These are phyloP conservation scores for Dasypus novemcinctus DNA, from an alignment of 2,113 vertebrate species.

Conservation along the genomic window DNA sequence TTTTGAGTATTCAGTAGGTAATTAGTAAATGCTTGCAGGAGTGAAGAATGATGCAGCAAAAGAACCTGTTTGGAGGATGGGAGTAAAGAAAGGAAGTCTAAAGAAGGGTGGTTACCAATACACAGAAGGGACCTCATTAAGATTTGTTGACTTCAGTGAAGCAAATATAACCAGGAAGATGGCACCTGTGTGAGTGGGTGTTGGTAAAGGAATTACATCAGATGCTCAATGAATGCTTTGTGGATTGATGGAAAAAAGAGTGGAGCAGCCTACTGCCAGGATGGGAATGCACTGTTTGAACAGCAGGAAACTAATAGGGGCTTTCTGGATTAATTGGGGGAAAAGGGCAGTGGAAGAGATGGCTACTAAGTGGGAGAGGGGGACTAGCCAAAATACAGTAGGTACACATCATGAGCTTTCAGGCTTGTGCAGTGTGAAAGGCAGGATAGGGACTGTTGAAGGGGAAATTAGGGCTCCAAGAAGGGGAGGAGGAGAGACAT, in stretches of 20 bases:
- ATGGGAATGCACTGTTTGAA: neutral
- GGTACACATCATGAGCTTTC: neutral
- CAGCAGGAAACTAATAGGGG: slow-evolving; percentile 37
- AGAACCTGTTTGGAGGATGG: neutral
- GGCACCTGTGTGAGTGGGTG: neutral
- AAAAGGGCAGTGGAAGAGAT: neutral
- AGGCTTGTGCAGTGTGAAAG: neutral
- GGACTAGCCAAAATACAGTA: neutral
- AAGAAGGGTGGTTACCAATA: neutral
- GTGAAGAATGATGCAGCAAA: neutral
- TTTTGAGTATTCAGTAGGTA: neutral
- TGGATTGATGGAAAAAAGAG: slow-evolving; percentile 26
- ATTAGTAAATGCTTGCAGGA: neutral
- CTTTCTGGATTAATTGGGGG: slow-evolving; percentile 14
- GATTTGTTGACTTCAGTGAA: slow-evolving; percentile 36
- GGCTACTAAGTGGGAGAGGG: neutral
- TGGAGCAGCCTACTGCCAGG: neutral
- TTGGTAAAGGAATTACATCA: slow-evolving; percentile 29
- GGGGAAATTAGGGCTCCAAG: neutral
- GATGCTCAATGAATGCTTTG: slow-evolving; percentile 24
- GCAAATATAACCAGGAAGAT: slow-evolving; percentile 51
- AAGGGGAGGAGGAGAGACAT: neutral
- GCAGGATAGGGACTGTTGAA: neutral
- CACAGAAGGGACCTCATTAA: slow-evolving; percentile 23
- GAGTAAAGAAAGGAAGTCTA: neutral